Base-by-base conservation (phyloP, 2,888 invertebrate species). In the Molanna angustata region DNA sequence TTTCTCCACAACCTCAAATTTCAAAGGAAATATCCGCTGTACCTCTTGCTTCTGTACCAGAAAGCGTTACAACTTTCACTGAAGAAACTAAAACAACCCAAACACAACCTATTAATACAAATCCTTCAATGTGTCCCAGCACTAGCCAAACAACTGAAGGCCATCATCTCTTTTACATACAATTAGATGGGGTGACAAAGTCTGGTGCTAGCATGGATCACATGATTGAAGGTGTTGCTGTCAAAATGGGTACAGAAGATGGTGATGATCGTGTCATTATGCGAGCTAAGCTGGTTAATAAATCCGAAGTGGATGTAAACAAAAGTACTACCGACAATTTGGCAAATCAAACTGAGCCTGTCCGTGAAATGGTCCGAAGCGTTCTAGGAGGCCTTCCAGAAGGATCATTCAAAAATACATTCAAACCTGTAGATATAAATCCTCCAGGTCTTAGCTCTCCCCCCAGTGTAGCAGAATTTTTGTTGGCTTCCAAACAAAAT, bases 161-260 rank as follows among this genome's bases (percentile, higher is more conserved):
- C 3, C 81, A n/a, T n/a, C 81, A 82, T 49, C 69, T 84, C 14
- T 84, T 84, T 64, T 84, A 84, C 58, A 83, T 84, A 65, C 84
- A 84, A 0, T 63, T 84, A 3, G 80, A 81, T 51, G 74, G 77
- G 7, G 69, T 72, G 41, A 67, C 66, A 11, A 48, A 61, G 50
- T 62, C 67, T 27, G 66, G 67, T 49, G 65, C 69, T 19, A 56
- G 59, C 44, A 60, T 61, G 22, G 64, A 64, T 49, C 76, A 74
- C 57, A 57, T 79, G 13, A 81, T 82, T 53, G 82, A 83, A 61
- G 83, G 83, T 1, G 84, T 84, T 1, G 81, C 83, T 1, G 82
- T 84, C 1, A 84, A 84, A 63, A 64, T 84, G 31, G 83, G 82
- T 0, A 79, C 83, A 0, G 81, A 83, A 1, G 78, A 76, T 33